Evolutionary conservation across 2,888 invertebrate genomes (phyloP).

Genomic region (Fabriciana adippe): DNA sequence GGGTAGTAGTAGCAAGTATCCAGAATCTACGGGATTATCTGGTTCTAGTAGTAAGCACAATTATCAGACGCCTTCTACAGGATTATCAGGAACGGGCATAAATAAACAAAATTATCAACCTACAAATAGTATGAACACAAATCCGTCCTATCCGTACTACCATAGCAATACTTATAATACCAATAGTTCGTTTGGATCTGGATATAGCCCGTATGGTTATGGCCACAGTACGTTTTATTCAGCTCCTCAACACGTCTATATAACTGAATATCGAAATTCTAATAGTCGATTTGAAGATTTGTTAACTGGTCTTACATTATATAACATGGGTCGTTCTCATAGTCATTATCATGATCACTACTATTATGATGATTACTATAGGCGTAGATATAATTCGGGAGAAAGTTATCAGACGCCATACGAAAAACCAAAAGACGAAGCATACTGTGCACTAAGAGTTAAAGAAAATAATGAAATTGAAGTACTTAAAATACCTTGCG

Average conservation of each 20-base stretch:
- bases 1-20: conserved; percentile 37
- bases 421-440: conserved; percentile 51
- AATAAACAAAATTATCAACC: conserved; percentile 14
- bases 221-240: conserved; percentile 33
- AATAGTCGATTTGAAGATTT: conserved; percentile 67
- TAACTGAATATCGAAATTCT: conserved; percentile 67
- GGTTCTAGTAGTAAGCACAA: conserved; percentile 33
- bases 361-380: conserved; percentile 71
- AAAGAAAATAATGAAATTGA: conserved; percentile 58
- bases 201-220: conserved; percentile 31
- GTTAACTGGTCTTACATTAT: conserved; percentile 67
- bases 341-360: conserved; percentile 62
- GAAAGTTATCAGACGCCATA: conserved; percentile 41
- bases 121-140: conserved; percentile 18
- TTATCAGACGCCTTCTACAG: background rate
- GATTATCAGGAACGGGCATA: conserved; percentile 2
- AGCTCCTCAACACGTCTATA: conserved; percentile 66
- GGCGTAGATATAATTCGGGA: conserved; percentile 50
- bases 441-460: conserved; percentile 62
- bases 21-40: conserved; percentile 43
- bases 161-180: conserved; percentile 42
- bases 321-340: conserved; percentile 70
- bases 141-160: conserved; percentile 17
- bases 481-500: conserved; percentile 68
- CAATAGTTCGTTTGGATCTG: conserved; percentile 37